phyloP scores from a whole-genome alignment of 2,113 vertebrate genomes.

The Notothenia coriiceps region DNA sequence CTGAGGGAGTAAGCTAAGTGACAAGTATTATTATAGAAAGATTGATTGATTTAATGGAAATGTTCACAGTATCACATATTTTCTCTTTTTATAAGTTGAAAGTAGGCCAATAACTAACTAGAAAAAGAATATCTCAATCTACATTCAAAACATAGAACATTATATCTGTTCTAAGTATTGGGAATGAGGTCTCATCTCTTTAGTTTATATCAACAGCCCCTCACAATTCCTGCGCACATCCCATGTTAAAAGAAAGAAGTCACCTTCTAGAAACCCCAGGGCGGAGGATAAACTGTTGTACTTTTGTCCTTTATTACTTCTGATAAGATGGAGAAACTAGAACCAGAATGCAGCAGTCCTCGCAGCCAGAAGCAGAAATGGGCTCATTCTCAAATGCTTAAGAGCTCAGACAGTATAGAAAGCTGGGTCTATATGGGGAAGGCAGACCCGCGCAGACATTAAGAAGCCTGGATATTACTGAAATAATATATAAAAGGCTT shows the following conservation, averaged over 20 bases:
- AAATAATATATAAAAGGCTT: neutral
- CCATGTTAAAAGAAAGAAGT: neutral
- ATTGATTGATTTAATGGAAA: too few species aligned
- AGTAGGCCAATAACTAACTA: too few species aligned
- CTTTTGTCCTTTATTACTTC: constrained; percentile 17
- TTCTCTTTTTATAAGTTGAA: too few species aligned
- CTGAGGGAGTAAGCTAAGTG: too few species aligned
- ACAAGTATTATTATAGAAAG: too few species aligned
- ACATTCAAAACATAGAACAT: too few species aligned
- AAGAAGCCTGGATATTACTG: neutral
- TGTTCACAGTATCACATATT: too few species aligned
- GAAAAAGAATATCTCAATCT: too few species aligned
- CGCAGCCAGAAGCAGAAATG: constrained; percentile 14
- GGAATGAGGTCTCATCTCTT: too few species aligned
- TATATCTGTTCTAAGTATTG: too few species aligned
- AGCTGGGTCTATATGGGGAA: neutral
- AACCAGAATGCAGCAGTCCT: constrained; percentile 8
- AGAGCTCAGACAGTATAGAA: constrained; percentile 17
- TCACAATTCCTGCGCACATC: too few species aligned
- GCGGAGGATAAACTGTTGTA: constrained; percentile 4
- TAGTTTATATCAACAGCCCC: too few species aligned
- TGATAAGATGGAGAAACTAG: constrained; percentile 31
- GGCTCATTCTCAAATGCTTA: constrained; percentile 16
- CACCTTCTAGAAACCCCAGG: neutral
- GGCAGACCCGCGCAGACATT: neutral